Percentiles rank a stretch among this genome's conserved stretches.
Evolutionary conservation across 1,140 invertebrate species (phyloP).

Genomic region (Drosophila repletoides): DNA sequence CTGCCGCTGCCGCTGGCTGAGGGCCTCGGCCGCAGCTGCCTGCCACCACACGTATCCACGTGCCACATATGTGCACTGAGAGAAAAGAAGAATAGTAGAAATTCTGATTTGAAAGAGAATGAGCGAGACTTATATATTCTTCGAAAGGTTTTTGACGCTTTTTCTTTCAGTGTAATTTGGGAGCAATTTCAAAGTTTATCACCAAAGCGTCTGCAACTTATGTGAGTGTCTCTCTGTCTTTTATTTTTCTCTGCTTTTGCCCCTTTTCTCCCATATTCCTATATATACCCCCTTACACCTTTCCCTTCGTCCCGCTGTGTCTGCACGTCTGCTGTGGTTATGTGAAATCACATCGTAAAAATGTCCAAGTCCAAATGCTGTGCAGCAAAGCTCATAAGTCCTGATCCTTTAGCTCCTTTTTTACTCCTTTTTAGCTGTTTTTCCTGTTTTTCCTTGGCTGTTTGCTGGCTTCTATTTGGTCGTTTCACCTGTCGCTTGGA

Average conservation of each 20-base stretch:
- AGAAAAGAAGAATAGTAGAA: too few relatives aligned
- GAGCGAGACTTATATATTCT: too few relatives aligned
- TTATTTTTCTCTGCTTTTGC: conserved; percentile 6
- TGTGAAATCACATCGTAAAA: conserved; percentile 82
- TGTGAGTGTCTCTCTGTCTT: conserved; percentile 42
- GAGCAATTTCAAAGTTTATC: conserved; percentile 79
- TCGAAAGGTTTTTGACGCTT: too few relatives aligned
- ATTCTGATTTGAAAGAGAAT: too few relatives aligned
- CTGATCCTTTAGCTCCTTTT: conserved; percentile 22
- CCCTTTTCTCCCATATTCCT: conserved; percentile 22
- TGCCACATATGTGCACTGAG: conserved; percentile 24
- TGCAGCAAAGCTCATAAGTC: conserved; percentile 78
- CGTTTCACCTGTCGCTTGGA: conserved; percentile 65
- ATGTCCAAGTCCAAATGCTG: conserved; percentile 76
- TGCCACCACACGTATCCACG: conserved; percentile 12
- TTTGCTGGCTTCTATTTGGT: conserved; percentile 6
- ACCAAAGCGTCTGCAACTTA: conserved; percentile 75
- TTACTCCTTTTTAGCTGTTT: background rate
- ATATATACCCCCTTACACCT: background rate
- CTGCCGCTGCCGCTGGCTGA: conserved; percentile 1
- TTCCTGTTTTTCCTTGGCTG: background rate
- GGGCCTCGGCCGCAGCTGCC: too few relatives aligned
- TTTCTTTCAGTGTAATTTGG: too few relatives aligned
- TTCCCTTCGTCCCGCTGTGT: conserved; percentile 28
- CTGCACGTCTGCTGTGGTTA: conserved; percentile 78